A percentile compares a stretch with the other conserved stretches of the same genome.
Conservation (phyloP, 1,140 invertebrate genomes). For the Oncopeltus fasciatus region DNA sequence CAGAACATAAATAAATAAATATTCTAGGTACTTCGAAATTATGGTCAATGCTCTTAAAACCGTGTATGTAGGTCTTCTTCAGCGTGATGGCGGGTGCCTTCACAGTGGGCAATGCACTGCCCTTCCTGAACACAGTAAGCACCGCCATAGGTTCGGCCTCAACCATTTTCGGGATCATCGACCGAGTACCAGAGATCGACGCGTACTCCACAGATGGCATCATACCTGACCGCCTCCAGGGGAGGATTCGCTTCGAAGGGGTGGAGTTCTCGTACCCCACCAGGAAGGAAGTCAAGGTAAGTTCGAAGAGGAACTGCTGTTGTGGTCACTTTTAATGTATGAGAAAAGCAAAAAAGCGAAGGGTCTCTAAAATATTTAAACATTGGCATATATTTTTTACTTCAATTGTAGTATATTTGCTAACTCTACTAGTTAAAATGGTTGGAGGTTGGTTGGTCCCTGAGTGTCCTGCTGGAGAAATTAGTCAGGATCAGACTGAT, state of each 20-base stretch:
- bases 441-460: too few relatives aligned
- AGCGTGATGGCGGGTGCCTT: constrained; percentile 65
- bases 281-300: constrained; percentile 48
- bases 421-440: too few relatives aligned
- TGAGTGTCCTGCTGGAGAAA: too few relatives aligned
- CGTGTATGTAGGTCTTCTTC: constrained; percentile 45
- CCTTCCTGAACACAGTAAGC: constrained; percentile 61
- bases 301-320: not conserved
- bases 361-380: too few relatives aligned
- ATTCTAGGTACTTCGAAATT: too few relatives aligned
- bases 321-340: too few relatives aligned
- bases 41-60: too few relatives aligned
- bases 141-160: constrained; percentile 61
- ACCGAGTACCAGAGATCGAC: constrained; percentile 57
- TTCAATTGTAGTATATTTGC: too few relatives aligned
- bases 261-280: constrained; percentile 70
- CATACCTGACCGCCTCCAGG: constrained; percentile 43
- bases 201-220: constrained; percentile 43
- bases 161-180: constrained; percentile 61
- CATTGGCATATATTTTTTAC: too few relatives aligned
- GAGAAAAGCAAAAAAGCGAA: too few relatives aligned
- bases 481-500: too few relatives aligned
- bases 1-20: too few relatives aligned
- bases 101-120: constrained; percentile 62
- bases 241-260: constrained; percentile 57